Percentiles rank a stretch among this genome's conserved stretches.
These are phyloP conservation scores for Lycaena phlaeas DNA, from an alignment of 2,888 invertebrate genomes.

Conservation along the genomic window DNA sequence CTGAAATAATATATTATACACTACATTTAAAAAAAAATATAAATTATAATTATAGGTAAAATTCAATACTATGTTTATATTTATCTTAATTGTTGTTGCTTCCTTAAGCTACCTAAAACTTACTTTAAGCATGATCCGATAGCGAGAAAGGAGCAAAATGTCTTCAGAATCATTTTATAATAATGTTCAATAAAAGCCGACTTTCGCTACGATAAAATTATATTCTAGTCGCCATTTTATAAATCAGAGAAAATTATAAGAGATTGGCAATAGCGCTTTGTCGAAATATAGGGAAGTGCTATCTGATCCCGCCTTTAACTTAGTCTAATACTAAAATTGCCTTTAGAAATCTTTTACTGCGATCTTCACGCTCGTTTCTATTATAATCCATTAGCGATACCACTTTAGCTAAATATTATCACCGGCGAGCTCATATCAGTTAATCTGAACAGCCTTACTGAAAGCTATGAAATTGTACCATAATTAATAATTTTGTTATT, in stretches of 20 bases:
- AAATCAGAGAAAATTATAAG: conserved; percentile 17
- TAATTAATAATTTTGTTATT: conserved; percentile 17
- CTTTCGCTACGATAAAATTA: conserved; percentile 6
- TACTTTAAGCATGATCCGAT: no score
- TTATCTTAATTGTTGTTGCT: no score
- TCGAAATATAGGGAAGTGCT: conserved; percentile 56
- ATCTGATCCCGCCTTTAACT: conserved; percentile 68
- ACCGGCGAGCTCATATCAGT: conserved; percentile 31
- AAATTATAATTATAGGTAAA: no score
- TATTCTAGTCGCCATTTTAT: conserved; percentile 5
- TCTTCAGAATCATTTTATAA: not conserved
- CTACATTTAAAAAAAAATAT: no score
- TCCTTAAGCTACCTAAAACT: no score
- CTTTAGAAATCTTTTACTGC: conserved; percentile 59
- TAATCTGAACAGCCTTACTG: conserved; percentile 24
- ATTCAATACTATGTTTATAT: no score
- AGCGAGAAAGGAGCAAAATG: not conserved
- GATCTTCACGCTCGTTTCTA: conserved; percentile 68
- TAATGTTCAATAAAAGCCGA: not conserved
- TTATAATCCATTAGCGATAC: conserved; percentile 68
- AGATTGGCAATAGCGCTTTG: conserved; percentile 30
- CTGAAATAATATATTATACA: no score
- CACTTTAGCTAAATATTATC: conserved; percentile 59
- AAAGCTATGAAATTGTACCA: conserved; percentile 16
- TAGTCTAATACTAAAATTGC: conserved; percentile 66